Evolutionary conservation across 2,797 vertebrate species (phyloP).

Genomic region (Sciurus vulgaris): DNA sequence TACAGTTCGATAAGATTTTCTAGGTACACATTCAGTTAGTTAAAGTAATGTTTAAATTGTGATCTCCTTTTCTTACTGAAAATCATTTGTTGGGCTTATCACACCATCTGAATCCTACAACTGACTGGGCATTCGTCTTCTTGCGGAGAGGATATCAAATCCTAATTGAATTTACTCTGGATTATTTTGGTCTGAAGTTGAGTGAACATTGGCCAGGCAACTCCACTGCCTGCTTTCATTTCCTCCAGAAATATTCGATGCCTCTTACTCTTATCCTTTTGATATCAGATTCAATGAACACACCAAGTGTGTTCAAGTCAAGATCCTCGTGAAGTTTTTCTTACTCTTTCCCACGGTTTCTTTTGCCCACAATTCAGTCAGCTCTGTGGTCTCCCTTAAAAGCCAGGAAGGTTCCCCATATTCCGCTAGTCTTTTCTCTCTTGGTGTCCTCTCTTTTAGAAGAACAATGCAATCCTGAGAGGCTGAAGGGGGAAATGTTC

Average conservation of each 20-base stretch:
- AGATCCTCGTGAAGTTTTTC: not conserved
- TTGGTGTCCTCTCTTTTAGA: not conserved
- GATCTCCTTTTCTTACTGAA: slow-evolving; percentile 15
- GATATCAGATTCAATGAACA: slow-evolving; percentile 43
- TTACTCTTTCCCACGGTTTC: not conserved
- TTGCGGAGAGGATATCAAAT: not conserved
- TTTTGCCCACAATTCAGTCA: not conserved
- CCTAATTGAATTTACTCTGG: slow-evolving; percentile 41
- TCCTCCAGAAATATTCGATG: slow-evolving; percentile 61
- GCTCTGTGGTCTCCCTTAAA: not conserved
- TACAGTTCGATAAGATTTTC: not conserved
- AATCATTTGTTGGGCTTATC: not conserved
- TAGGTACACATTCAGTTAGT: not conserved
- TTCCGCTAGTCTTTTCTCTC: not conserved
- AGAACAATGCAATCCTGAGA: not conserved
- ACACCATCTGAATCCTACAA: not conserved
- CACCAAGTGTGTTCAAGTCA: not conserved
- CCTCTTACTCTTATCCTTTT: slow-evolving; percentile 28
- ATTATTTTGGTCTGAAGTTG: slow-evolving; percentile 33
- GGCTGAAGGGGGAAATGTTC: not conserved
- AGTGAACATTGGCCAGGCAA: not conserved
- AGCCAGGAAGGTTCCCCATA: not conserved
- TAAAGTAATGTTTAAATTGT: not conserved
- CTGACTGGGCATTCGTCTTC: not conserved
- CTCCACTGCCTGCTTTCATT: slow-evolving; percentile 28